Conservation (phyloP, 1,140 invertebrate genomes). For the Spodoptera frugiperda region DNA sequence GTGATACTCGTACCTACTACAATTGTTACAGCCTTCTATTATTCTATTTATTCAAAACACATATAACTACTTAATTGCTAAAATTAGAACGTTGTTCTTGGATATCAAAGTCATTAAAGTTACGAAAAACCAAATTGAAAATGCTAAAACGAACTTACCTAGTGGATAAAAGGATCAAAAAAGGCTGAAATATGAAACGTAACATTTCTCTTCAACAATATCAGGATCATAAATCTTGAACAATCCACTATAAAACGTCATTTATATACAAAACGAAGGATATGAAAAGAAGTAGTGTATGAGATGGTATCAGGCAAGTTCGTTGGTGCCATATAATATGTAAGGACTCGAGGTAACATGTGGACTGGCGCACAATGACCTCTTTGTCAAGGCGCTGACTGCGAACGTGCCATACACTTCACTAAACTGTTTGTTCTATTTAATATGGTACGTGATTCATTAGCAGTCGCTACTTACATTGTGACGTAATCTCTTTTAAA, state of each 20-base stretch:
- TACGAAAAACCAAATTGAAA: too few species aligned
- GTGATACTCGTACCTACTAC: neutral
- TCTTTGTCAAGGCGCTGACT: conserved; percentile 15
- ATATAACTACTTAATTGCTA: too few species aligned
- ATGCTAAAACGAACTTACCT: neutral
- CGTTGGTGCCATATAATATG: conserved; percentile 7
- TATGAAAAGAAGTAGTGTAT: conserved; percentile 15
- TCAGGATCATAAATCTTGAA: neutral
- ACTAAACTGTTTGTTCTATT: conserved; percentile 17
- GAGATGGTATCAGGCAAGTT: conserved; percentile 16
- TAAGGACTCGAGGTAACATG: conserved; percentile 4
- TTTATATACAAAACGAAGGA: conserved; percentile 20
- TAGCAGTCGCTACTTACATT: conserved; percentile 6
- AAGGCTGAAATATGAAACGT: neutral
- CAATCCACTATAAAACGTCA: neutral
- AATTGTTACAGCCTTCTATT: neutral
- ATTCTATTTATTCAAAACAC: too few species aligned
- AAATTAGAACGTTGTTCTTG: too few species aligned
- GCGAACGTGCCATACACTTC: neutral
- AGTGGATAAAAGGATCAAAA: neutral
- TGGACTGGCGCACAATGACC: conserved; percentile 18
- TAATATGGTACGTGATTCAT: conserved; percentile 19
- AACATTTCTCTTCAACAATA: neutral
- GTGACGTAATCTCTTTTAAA: conserved; percentile 9
- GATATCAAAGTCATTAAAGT: too few species aligned